phyloP scores from a whole-genome alignment of 2,888 invertebrate species.

The Bellardia bayeri region DNA sequence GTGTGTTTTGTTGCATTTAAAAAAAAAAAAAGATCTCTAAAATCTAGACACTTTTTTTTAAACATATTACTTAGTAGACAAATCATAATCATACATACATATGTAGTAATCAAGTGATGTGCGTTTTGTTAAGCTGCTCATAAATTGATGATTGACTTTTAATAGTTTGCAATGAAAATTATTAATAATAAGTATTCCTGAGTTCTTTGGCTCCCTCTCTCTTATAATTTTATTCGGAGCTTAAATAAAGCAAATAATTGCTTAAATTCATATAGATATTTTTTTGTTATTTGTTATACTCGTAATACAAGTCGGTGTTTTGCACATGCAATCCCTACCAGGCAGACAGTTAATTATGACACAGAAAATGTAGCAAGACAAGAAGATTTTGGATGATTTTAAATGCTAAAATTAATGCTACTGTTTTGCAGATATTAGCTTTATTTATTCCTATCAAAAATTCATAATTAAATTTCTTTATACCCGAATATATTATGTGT shows the following conservation, averaged over 20 bases:
- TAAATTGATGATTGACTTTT: conserved; percentile 51
- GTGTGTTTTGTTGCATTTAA: conserved; percentile 21
- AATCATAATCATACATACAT: not conserved
- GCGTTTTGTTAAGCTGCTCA: conserved; percentile 3
- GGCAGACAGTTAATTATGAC: conserved; percentile 61
- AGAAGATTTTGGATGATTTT: conserved; percentile 20
- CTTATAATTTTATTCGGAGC: conserved; percentile 18
- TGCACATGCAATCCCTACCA: conserved; percentile 33
- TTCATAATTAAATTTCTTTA: conserved; percentile 47
- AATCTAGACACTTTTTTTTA: conserved; percentile 1
- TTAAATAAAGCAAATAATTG: conserved; percentile 11
- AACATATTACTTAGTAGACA: no score
- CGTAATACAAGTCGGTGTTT: not conserved
- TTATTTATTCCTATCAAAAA: conserved; percentile 29
- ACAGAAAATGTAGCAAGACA: conserved; percentile 20
- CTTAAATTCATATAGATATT: conserved; percentile 5
- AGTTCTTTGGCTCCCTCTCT: not conserved
- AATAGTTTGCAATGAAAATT: conserved; percentile 57
- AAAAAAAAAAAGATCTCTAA: conserved; percentile 11
- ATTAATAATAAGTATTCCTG: conserved; percentile 24
- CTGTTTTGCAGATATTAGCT: conserved; percentile 47
- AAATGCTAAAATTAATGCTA: conserved; percentile 59
- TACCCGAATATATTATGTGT: not conserved
- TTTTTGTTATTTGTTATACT: no score
- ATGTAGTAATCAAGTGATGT: not conserved